Evolutionary conservation across 1,140 invertebrate genomes (phyloP), one percentile per base, ranked within the genome.

Genomic region (Euglossa dilemma): DNA sequence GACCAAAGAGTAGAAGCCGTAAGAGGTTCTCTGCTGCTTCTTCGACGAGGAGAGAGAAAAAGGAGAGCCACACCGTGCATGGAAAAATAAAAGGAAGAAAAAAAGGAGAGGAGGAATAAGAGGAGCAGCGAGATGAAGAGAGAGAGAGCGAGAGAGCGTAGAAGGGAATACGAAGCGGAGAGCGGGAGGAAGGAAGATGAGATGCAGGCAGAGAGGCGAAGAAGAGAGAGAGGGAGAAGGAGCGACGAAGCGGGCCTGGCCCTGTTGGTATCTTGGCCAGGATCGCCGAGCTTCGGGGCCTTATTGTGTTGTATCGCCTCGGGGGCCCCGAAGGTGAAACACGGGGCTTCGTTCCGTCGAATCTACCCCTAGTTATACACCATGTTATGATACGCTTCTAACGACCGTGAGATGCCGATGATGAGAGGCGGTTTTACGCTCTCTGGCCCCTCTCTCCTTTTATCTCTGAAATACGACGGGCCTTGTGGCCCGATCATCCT

Each of bases 1-100:
- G 86, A 88, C 87, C 83, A 88, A 91, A 92, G 90, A 91, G 88
- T 90, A 90, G 88, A 87, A 91, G 85, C 87, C 74, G 83, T 91
- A 87, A 89, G 83, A 88, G 85, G 77, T 83, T 84, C 70, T 83
- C 78, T 83, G 54, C 83, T 89, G 57, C 85, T 80, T 61, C 83
- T 85, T 87, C 84, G 61, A 84, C 74, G 59, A 85, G 69, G 63
- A 73, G 72, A 85, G 88, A 75, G 75, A 87, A 67, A 88, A 67
- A 78, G 87, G 79, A 80, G 85, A 83, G 57, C 59, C 77, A 69
- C 81, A 77, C 82, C 72, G 79, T 86, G 82, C 80, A 85, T 85
- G 77, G 78, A 89, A 85, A 89, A 87, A 85, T 74, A 87, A 83
- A 85, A 78, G 28, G 25, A 45, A 43, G 50, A 72, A 56, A 70